Base-by-base conservation (phyloP, 1,140 invertebrate species). In the Conus ventricosus region DNA sequence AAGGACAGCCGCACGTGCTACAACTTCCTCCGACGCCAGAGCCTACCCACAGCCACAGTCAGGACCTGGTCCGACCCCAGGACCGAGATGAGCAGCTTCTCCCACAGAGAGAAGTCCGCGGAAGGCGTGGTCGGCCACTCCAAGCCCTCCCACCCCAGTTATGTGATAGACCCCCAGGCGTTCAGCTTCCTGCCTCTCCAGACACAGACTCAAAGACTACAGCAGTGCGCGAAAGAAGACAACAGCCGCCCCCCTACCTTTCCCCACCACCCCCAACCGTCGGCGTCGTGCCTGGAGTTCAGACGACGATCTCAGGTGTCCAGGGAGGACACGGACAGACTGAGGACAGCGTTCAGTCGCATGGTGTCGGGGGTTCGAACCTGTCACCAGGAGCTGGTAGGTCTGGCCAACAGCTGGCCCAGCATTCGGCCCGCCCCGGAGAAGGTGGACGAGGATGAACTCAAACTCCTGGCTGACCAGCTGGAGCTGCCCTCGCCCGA, bases 121-220 rank as follows among this genome's bases (percentile, higher is more conserved):
- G 92, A 93, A 55, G 88, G 90, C 25, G 75, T 93, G 51, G n/a
- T 91, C 39, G 27, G 90, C 54, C 84, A 90, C 20, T 91, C 92
- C 60, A 93, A 93, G 87, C 90, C 92, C 53, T 91, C 90, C 71
- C 92, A 88, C 81, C 85, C 92, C 39, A 92, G 91, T 55, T 84
- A 89, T 0, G 90, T 86, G 80, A 71, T 89, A 78, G 88, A 87
- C 27, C 76, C 84, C 54, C 39, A 39, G 39, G 0, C 39, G 0
- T 60, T 89, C 51, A 71, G 39, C 60, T 88, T 91, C 71, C 84
- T 76, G 25, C 83, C 90, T 55, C 87, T 91, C 20, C 39, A 87
- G 27, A 83, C 82, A 11, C 90, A 89, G 81, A 89, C 90, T 51
- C 76, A 87, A 1, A 85, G 89, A 84, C 90, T 91, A 4, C 87